Evolutionary conservation across 2,113 vertebrate species (phyloP).

Genomic region (Garra rufa): DNA sequence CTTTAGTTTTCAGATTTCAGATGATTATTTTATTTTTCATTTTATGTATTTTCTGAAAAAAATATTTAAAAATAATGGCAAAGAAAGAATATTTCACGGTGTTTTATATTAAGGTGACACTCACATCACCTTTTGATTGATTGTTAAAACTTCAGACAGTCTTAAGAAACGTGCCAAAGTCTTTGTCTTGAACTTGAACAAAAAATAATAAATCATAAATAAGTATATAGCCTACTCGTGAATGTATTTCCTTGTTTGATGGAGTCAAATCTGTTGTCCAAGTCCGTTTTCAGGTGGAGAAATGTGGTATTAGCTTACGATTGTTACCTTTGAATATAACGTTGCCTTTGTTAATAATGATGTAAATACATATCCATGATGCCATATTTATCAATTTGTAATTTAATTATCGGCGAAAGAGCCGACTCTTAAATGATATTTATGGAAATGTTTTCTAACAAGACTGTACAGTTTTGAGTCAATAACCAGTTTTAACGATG

Average conservation of each 20-base stretch:
- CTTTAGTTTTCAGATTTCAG: constrained; percentile 80
- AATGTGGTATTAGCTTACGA: constrained; percentile 93
- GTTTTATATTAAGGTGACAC: constrained; percentile 87
- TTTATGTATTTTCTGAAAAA: constrained; percentile 85
- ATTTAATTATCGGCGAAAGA: constrained; percentile 99
- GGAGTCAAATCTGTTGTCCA: constrained; percentile 94
- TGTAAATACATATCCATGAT: constrained; percentile 99
- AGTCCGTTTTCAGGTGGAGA: constrained; percentile 94
- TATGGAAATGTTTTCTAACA: constrained; percentile 99
- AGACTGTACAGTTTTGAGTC: constrained; percentile 98
- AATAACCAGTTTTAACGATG: constrained; percentile 95
- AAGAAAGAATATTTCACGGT: constrained; percentile 83
- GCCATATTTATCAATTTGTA: constrained; percentile 99
- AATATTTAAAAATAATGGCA: constrained; percentile 80
- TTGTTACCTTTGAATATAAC: constrained; percentile 97
- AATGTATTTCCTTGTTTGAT: constrained; percentile 99
- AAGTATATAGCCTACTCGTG: constrained; percentile 91
- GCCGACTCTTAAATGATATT: constrained; percentile 99
- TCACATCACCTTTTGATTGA: constrained; percentile 90
- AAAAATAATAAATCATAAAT: constrained; percentile 77
- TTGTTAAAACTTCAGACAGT: constrained; percentile 96
- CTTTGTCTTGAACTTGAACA: constrained; percentile 99
- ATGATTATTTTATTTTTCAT: constrained; percentile 81
- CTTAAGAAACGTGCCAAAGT: constrained; percentile 99
- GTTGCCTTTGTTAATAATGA: constrained; percentile 99